Base-by-base conservation (phyloP, 1,140 invertebrate species). In the Tetranychus cinnabarinus region DNA sequence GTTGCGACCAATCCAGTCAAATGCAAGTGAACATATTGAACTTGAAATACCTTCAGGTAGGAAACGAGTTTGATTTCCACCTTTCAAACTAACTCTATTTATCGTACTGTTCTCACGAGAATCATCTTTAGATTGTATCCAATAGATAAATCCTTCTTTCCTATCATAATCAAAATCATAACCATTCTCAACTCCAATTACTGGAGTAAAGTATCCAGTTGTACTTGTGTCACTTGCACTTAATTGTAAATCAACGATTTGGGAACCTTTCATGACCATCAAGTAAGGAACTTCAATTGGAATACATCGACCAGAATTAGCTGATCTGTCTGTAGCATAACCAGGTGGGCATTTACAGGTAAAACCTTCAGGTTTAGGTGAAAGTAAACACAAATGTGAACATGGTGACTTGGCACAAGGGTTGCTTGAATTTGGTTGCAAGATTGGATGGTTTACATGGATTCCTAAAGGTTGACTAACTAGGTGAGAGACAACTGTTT, bases 1-100 rank as follows among this genome's bases (percentile, higher is more conserved):
- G 73, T 97, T 98, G 47, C 90, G 76, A 8, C 91, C 90, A 37
- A 97, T 76, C 91, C 92, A 97, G 70, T 97, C 93, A 69, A 95
- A 86, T 0, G 91, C 91, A 39, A 97, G 80, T 1, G 86, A 80
- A 52, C 87, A 88, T 1, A 91, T 87, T 0, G 87, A 82, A 0
- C 92, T 91, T 36, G 95, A 82, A 39, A 95, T 80, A 7, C 88
- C 88, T 6, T 78, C 67, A 1, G 74, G 68, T 0, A 91, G 77
- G 69, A 96, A 85, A 67, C 85, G 81, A 0, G 84, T 85, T 69
- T 82, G 82, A 65, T 93, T 93, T 2, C 87, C 87, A 13, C 86
- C 88, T 54, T 81, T 82, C 56, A 93, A 82, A 1, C 83, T 82
- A 64, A 86, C 86, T 57, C 60, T 62, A 45, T 39, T 68, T 33